phyloP scores from a whole-genome alignment of 2,797 vertebrate genomes.

The Coccyzus lansbergi region DNA sequence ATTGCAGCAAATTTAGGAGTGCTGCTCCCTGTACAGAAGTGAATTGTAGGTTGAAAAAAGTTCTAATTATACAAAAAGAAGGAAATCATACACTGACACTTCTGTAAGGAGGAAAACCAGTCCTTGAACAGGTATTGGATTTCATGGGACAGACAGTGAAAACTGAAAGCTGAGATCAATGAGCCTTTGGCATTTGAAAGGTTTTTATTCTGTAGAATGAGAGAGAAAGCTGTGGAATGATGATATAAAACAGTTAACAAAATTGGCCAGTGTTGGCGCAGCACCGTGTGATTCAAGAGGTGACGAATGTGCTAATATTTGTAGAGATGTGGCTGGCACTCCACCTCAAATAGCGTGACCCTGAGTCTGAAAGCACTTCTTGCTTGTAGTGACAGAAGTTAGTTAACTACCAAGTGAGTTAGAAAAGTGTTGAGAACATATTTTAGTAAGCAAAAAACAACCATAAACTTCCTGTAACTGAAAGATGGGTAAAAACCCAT shows the following conservation, averaged over 20 bases:
- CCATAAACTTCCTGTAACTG: background rate
- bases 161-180: background rate
- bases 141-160: background rate
- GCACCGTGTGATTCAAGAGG: background rate
- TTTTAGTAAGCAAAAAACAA: background rate
- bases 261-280: background rate
- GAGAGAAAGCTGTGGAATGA: background rate
- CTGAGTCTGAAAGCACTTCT: background rate
- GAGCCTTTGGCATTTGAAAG: background rate
- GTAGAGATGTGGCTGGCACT: background rate
- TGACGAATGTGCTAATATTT: background rate
- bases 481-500: background rate
- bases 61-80: background rate
- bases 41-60: background rate
- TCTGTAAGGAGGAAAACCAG: background rate
- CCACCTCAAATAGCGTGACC: background rate
- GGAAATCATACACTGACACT: fast-evolving
- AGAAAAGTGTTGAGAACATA: background rate
- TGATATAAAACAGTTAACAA: background rate
- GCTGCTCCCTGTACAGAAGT: background rate
- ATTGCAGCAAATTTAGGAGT: background rate
- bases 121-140: background rate
- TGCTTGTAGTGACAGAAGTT: background rate
- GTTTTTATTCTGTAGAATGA: background rate
- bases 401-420: background rate